phyloP scores from a whole-genome alignment of 2,113 vertebrate genomes.

The Eulacestoma nigropectus region DNA sequence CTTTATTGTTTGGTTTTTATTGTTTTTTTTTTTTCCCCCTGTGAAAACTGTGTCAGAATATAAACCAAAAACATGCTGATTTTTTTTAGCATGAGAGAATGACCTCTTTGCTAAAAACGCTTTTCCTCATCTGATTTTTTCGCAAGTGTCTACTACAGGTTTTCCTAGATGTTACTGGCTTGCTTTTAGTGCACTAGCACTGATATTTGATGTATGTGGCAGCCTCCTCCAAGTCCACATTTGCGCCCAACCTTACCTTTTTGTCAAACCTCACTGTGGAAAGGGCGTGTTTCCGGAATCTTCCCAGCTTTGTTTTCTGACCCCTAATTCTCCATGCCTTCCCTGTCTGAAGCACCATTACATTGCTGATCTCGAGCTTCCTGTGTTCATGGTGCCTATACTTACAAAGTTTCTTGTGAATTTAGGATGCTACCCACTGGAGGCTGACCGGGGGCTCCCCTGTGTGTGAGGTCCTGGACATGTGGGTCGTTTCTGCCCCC shows the following conservation, averaged over 20 bases:
- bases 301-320: background rate
- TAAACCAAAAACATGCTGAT: background rate
- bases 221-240: background rate
- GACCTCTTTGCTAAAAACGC: background rate
- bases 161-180: background rate
- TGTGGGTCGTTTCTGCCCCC: background rate
- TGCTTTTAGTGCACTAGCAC: background rate
- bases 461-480: fast-evolving
- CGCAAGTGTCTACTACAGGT: background rate
- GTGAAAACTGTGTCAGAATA: background rate
- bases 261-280: background rate
- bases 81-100: background rate
- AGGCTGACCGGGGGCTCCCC: no score
- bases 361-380: background rate
- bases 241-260: background rate
- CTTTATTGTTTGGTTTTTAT: background rate
- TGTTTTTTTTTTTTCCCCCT: background rate
- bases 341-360: background rate
- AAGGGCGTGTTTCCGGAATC: background rate
- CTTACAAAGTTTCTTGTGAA: fast-evolving
- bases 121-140: background rate
- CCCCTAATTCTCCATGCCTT: background rate
- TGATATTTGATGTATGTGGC: background rate
- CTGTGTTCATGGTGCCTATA: fast-evolving
- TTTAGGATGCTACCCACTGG: fast-evolving